phyloP scores from a whole-genome alignment of 2,888 invertebrate species.

The Acanthosepion pharaonis region DNA sequence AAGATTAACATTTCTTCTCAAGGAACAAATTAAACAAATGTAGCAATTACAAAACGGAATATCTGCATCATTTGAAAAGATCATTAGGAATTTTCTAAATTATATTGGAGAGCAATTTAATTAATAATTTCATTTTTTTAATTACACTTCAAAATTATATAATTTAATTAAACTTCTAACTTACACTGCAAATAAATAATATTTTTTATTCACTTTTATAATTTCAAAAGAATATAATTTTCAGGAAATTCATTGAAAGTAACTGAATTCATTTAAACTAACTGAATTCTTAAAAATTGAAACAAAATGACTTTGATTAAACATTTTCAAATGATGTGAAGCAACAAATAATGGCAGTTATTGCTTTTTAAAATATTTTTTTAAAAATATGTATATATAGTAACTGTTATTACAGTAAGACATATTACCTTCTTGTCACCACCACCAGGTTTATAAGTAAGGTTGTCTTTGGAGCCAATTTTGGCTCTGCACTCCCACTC shows the following conservation, averaged over 20 bases:
- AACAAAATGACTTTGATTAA: not conserved
- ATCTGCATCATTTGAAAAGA: not conserved
- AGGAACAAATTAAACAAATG: not conserved
- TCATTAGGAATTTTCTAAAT: not conserved
- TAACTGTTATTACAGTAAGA: not conserved
- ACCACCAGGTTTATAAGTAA: conserved; percentile 59
- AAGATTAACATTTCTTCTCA: not conserved
- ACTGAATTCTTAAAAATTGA: not conserved
- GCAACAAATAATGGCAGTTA: conserved; percentile 4
- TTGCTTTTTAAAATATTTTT: not conserved
- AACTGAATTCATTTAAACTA: not conserved
- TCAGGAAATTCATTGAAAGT: not conserved
- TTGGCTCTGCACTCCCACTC: conserved; percentile 60
- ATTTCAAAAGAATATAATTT: too few species aligned
- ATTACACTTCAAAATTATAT: too few species aligned
- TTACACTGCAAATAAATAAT: too few species aligned
- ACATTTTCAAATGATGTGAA: not conserved
- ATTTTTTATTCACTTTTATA: too few species aligned
- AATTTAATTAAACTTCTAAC: too few species aligned
- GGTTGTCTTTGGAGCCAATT: conserved; percentile 60
- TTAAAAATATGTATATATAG: not conserved
- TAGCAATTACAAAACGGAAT: not conserved
- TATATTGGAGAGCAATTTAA: not conserved
- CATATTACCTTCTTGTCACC: conserved; percentile 81
- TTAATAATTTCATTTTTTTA: too few species aligned